phyloP scores from a whole-genome alignment of 2,797 vertebrate species.

The Semotilus atromaculatus region DNA sequence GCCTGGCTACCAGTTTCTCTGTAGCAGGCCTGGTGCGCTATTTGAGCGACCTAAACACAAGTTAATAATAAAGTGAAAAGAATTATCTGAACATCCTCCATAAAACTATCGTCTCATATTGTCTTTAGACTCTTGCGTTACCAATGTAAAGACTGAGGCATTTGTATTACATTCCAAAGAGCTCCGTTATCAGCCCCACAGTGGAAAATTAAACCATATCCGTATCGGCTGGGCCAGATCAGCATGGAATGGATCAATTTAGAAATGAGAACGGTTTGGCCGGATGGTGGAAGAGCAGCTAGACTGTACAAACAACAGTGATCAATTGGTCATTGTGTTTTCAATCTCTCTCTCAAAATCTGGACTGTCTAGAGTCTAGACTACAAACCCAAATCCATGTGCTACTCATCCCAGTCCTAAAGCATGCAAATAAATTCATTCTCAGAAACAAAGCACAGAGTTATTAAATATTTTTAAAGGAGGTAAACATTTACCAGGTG shows the following conservation, averaged over 20 bases:
- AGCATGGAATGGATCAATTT: background rate
- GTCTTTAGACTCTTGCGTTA: too few relatives aligned
- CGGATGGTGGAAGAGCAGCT: background rate
- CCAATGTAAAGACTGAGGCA: too few relatives aligned
- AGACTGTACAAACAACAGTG: slow-evolving; percentile 1
- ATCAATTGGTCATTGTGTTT: background rate
- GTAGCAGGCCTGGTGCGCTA: background rate
- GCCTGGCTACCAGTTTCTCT: background rate
- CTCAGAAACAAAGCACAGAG: slow-evolving; percentile 18
- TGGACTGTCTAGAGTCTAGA: slow-evolving; percentile 56
- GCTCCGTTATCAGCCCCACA: too few relatives aligned
- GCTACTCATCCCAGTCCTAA: slow-evolving; percentile 61
- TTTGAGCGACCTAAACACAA: background rate
- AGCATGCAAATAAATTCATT: slow-evolving; percentile 36
- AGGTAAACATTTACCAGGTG: slow-evolving; percentile 3
- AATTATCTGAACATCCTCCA: background rate
- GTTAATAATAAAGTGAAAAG: background rate
- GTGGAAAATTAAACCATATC: background rate
- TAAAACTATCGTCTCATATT: too few relatives aligned
- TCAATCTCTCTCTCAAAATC: slow-evolving; percentile 3
- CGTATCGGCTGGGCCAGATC: background rate
- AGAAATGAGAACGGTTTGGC: background rate
- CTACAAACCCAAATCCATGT: slow-evolving; percentile 59
- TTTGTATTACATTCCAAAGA: too few relatives aligned
- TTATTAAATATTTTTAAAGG: slow-evolving; percentile 2